Conservation (phyloP, 2,888 invertebrate genomes). For the Andrena fulva region DNA sequence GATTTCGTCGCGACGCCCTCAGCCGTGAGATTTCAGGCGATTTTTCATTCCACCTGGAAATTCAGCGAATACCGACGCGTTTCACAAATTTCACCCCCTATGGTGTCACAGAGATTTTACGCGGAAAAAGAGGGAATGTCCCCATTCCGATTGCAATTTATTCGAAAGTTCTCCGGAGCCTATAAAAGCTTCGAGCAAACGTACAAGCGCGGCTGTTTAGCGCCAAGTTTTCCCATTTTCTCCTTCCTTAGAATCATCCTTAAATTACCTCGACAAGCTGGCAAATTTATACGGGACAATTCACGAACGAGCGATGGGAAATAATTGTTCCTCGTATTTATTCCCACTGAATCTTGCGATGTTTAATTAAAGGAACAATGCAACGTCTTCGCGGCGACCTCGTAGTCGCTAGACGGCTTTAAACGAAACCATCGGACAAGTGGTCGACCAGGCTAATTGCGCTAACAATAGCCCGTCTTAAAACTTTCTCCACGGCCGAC, state of each 20-base stretch:
- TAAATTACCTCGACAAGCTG: background rate
- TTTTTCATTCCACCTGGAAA: constrained; percentile 23
- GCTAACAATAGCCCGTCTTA: constrained; percentile 44
- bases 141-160: background rate
- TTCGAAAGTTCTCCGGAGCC: background rate
- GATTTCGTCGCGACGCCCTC: constrained; percentile 19
- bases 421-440: constrained; percentile 21
- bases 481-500: constrained; percentile 53
- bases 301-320: background rate
- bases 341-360: constrained; percentile 10
- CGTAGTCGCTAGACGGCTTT: constrained; percentile 9
- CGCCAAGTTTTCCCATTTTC: background rate
- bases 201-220: background rate
- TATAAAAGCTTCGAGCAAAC: background rate
- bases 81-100: constrained; percentile 31
- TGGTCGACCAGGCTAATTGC: constrained; percentile 46
- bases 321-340: constrained; percentile 15
- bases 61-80: constrained; percentile 31
- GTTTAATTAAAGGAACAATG: constrained; percentile 32
- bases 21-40: constrained; percentile 44
- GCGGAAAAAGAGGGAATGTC: background rate
- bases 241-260: background rate
- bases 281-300: constrained; percentile 1
- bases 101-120: background rate
- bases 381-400: constrained; percentile 20